Evolutionary conservation across 2,797 vertebrate species (phyloP).

Genomic region (Pseudocheirus occidentalis): DNA sequence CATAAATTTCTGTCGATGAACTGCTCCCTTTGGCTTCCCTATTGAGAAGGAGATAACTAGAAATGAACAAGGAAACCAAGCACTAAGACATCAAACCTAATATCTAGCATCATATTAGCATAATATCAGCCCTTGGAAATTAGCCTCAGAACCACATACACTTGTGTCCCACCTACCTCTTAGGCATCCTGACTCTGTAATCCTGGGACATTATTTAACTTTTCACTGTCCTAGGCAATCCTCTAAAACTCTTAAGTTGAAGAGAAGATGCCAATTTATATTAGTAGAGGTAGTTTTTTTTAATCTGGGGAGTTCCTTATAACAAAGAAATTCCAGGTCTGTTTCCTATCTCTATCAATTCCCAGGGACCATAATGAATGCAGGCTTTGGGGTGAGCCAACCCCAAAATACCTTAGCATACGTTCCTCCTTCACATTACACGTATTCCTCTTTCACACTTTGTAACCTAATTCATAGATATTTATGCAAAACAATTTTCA

Average conservation of each 20-base stretch:
- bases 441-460: background rate
- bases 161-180: background rate
- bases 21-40: background rate
- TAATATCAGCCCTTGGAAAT: background rate
- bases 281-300: background rate
- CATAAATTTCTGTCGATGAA: background rate
- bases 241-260: background rate
- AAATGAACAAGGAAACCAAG: background rate
- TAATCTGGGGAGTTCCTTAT: background rate
- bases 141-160: background rate
- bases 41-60: background rate
- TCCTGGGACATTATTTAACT: background rate
- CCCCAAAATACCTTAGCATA: background rate
- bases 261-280: background rate
- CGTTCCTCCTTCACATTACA: background rate
- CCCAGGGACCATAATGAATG: background rate
- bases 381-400: background rate
- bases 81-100: background rate
- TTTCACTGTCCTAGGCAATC: background rate
- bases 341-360: background rate
- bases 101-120: background rate
- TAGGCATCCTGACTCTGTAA: background rate
- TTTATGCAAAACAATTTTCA: conserved; percentile 38
- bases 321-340: background rate
- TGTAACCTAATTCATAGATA: background rate